Evolutionary conservation across 2,113 vertebrate species (phyloP), one percentile per base, ranked within the genome.

Genomic region (Apeltes quadracus): DNA sequence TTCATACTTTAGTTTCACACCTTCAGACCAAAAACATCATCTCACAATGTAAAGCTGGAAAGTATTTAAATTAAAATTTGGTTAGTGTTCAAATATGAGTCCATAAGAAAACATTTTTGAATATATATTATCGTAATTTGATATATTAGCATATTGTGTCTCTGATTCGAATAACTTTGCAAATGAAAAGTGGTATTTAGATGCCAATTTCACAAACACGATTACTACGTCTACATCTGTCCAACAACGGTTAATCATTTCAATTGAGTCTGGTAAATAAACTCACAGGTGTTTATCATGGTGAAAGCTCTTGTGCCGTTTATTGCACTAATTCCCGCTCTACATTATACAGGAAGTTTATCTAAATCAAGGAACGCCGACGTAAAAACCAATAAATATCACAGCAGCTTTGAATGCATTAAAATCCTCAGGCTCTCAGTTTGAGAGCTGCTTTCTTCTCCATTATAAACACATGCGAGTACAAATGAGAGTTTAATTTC

Each of bases 351-450:
- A 34, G 16, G 22, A 27, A 20, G 12, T n/a, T 38, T 27, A 22
- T 63, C 27, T 34, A 63, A 63, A 34, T 44, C 10, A 29, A 20
- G 39, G 25, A 7, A 27, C 48, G 51, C 27, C 25, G 56, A 44
- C 15, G 1, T 51, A 53, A 56, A 74, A 57, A 61, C 18, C 51
- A 41, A 44, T 63, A 57, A 61, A 68, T 69, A 43, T 63, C 58
- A 27, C 0, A 69, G 13, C 27, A 5, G 9, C 41, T 51, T 43
- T 51, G 7, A 54, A 16, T 16, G 11, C 4, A 1, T 27, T 41
- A 3, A 66, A 53, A 25, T 46, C 15, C 46, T 46, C 9, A 36
- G 16, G n/a, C 5, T 50, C 27, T 18, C 25, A 34, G n/a, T 44
- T 69, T 36, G 13, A 34, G 25, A 32, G 29, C 25, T 43, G 43